phyloP scores from a whole-genome alignment of 2,113 vertebrate species.

The Ochotona princeps region DNA sequence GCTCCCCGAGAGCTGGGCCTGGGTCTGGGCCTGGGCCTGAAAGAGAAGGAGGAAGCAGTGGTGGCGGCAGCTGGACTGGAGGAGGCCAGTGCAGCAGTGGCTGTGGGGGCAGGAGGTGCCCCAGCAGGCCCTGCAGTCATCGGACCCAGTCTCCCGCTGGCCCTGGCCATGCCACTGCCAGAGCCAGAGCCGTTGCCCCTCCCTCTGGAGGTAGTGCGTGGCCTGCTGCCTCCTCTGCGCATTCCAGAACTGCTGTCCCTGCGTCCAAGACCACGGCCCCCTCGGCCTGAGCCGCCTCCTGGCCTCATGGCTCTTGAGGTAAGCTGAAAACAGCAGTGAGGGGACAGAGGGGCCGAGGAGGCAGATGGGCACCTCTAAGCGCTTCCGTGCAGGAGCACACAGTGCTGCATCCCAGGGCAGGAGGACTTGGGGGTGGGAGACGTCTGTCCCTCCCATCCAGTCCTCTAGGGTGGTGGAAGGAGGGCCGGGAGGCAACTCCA shows the following conservation, averaged over 20 bases:
- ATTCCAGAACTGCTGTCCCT: conserved; percentile 81
- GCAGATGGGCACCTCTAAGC: not conserved
- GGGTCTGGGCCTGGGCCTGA: conserved; percentile 78
- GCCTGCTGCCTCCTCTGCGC: conserved; percentile 73
- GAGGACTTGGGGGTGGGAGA: not conserved
- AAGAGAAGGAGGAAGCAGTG: conserved; percentile 79
- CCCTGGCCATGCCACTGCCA: conserved; percentile 81
- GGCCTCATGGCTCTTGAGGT: conserved; percentile 81
- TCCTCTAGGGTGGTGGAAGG: not conserved
- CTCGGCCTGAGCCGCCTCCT: conserved; percentile 78
- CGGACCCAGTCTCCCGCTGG: conserved; percentile 89
- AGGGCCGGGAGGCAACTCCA: not conserved
- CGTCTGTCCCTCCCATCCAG: not conserved
- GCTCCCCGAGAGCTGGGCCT: conserved; percentile 79
- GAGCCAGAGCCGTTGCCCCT: conserved; percentile 88
- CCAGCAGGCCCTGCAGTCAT: conserved; percentile 84
- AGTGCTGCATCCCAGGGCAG: not conserved
- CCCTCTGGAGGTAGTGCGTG: conserved; percentile 76
- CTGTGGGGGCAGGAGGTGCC: conserved; percentile 72
- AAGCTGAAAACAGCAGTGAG: not conserved
- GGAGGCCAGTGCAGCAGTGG: conserved; percentile 75
- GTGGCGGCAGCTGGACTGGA: conserved; percentile 79
- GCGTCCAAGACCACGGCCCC: conserved; percentile 76
- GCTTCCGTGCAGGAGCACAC: not conserved
- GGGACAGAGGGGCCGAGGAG: not conserved